Percentiles rank a stretch among this genome's conserved stretches.
Conservation (phyloP, 2,113 vertebrate species). For the Scortum barcoo region DNA sequence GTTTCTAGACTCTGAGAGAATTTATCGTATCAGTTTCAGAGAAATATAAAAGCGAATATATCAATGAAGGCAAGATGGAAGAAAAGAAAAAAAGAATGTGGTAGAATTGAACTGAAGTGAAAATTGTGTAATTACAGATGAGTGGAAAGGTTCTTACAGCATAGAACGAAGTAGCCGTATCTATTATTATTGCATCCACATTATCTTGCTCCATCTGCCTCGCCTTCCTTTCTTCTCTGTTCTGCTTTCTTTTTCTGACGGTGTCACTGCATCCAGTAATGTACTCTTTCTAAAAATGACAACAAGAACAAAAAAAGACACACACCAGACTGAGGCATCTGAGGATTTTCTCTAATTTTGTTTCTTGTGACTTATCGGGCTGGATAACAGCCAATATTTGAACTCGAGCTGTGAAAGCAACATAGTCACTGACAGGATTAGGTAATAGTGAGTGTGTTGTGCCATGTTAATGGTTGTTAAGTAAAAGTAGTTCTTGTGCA, state of each 20-base stretch:
- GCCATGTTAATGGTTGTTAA: neutral
- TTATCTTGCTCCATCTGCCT: neutral
- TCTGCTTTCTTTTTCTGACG: conserved; percentile 13
- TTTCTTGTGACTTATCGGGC: neutral
- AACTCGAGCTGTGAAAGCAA: neutral
- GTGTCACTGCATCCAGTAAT: neutral
- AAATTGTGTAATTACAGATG: neutral
- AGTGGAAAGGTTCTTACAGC: conserved; percentile 60
- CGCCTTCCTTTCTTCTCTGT: conserved; percentile 4
- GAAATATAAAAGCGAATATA: conserved; percentile 7
- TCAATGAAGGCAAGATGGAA: neutral
- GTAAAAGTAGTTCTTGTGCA: neutral
- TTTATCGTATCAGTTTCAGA: conserved; percentile 23
- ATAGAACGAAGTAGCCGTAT: conserved; percentile 68
- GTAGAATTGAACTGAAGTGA: neutral
- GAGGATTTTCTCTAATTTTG: neutral
- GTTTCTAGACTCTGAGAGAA: conserved; percentile 73
- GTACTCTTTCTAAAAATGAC: conserved; percentile 29
- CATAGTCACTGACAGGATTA: neutral
- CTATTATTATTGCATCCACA: neutral
- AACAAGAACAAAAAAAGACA: neutral
- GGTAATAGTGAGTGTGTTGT: neutral
- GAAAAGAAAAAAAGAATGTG: neutral
- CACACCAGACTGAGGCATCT: neutral
- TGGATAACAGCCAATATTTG: neutral